Percentiles rank a stretch among this genome's conserved stretches.
Evolutionary conservation across 2,888 invertebrate genomes (phyloP).

Genomic region (Eupithecia subfuscata): DNA sequence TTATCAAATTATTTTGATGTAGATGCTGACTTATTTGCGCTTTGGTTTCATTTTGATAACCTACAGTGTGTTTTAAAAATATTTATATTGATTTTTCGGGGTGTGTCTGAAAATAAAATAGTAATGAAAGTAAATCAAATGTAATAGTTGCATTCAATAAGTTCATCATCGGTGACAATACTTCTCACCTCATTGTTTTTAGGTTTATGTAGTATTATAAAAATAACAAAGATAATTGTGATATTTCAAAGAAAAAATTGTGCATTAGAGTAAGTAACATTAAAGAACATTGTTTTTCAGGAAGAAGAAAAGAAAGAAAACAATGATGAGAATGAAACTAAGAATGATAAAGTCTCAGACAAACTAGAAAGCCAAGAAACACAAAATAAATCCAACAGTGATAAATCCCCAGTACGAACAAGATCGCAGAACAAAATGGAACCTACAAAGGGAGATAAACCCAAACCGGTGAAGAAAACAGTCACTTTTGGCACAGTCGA

Average conservation of each 20-base stretch:
- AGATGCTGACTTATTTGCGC: background rate
- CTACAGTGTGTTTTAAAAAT: background rate
- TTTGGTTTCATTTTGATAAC: background rate
- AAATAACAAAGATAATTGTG: background rate
- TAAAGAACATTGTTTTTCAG: constrained; percentile 53
- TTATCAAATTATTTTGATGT: background rate
- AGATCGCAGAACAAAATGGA: constrained; percentile 83
- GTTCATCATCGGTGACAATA: background rate
- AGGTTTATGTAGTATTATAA: background rate
- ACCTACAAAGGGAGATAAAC: constrained; percentile 70
- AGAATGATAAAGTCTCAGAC: constrained; percentile 59
- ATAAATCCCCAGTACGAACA: constrained; percentile 77
- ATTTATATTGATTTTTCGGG: background rate
- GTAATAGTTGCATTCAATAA: background rate
- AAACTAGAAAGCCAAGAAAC: constrained; percentile 56
- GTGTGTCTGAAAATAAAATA: background rate
- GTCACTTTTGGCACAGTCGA: constrained; percentile 87
- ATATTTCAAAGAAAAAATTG: background rate
- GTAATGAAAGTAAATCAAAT: background rate
- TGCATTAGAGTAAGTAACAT: background rate
- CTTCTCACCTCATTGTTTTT: background rate
- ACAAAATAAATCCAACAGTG: constrained; percentile 58
- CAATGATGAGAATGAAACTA: constrained; percentile 70
- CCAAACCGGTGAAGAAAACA: constrained; percentile 84
- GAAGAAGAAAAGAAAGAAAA: constrained; percentile 83